Evolutionary conservation across 1,140 invertebrate genomes (phyloP).

Genomic region (Listronotus bonariensis): DNA sequence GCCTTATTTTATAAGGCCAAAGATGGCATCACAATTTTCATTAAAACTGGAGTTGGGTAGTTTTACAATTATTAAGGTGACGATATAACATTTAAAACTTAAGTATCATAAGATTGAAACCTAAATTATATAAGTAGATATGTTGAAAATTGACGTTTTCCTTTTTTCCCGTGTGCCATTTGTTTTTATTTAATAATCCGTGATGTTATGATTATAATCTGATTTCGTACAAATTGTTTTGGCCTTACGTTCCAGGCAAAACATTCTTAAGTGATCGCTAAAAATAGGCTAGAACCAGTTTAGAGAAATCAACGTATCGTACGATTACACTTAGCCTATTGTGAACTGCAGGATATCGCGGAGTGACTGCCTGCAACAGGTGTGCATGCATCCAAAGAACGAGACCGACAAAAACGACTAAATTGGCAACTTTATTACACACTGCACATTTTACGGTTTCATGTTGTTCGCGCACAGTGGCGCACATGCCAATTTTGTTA

Average conservation of each 20-base stretch:
- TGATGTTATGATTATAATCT: too few species aligned
- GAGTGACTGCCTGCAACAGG: slow-evolving; percentile 19
- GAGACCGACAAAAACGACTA: slow-evolving; percentile 24
- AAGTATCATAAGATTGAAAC: too few species aligned
- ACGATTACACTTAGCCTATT: slow-evolving; percentile 23
- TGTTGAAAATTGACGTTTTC: too few species aligned
- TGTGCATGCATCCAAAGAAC: slow-evolving; percentile 23
- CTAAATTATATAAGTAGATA: too few species aligned
- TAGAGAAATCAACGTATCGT: slow-evolving; percentile 28
- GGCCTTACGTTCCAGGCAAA: slow-evolving; percentile 10
- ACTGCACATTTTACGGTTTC: slow-evolving; percentile 23
- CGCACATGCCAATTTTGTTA: background rate
- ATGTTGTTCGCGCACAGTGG: slow-evolving; percentile 2
- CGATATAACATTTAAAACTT: too few species aligned
- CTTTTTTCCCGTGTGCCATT: too few species aligned
- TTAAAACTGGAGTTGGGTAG: too few species aligned
- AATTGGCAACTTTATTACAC: slow-evolving; percentile 27
- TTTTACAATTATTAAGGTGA: too few species aligned
- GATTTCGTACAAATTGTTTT: slow-evolving; percentile 1
- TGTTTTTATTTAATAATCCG: too few species aligned
- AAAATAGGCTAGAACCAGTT: slow-evolving; percentile 22
- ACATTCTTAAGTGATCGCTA: slow-evolving; percentile 1
- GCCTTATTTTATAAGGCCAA: too few species aligned
- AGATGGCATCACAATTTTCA: too few species aligned
- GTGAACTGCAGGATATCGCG: slow-evolving; percentile 14